Percentiles rank a stretch among this genome's conserved stretches.
Evolutionary conservation across 1,140 invertebrate genomes (phyloP).

Genomic region (Habropoda laboriosa): DNA sequence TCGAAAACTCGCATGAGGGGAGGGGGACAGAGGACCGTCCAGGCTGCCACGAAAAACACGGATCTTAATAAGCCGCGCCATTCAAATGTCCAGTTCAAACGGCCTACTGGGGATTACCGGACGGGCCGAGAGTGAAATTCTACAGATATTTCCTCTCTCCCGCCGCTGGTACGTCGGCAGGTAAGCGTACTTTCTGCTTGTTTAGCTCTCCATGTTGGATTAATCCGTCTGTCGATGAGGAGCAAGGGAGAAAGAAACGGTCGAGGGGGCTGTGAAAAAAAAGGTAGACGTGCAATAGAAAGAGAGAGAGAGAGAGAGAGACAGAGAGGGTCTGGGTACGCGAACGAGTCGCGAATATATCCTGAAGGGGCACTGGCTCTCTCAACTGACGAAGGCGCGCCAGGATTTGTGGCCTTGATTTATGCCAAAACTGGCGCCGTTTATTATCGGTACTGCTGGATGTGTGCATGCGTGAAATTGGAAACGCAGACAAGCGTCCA

Average conservation of each 20-base stretch:
- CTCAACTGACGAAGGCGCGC: slow-evolving; percentile 61
- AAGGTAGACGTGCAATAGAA: slow-evolving; percentile 20
- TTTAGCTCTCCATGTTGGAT: slow-evolving; percentile 67
- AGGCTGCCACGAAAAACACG: slow-evolving; percentile 43
- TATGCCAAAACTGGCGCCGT: slow-evolving; percentile 77
- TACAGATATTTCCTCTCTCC: slow-evolving; percentile 48
- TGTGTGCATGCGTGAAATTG: slow-evolving; percentile 80
- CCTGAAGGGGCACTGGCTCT: slow-evolving; percentile 26
- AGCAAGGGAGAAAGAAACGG: slow-evolving; percentile 40
- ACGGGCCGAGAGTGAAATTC: slow-evolving; percentile 49
- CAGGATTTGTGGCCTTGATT: slow-evolving; percentile 75
- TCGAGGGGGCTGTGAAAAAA: slow-evolving; percentile 23
- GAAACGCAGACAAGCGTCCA: slow-evolving; percentile 79
- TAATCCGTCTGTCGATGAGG: slow-evolving; percentile 62
- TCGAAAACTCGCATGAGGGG: neutral
- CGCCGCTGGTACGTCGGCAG: slow-evolving; percentile 14
- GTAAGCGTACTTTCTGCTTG: slow-evolving; percentile 66
- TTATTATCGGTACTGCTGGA: slow-evolving; percentile 77
- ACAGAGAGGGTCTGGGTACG: neutral
- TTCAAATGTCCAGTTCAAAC: slow-evolving; percentile 53
- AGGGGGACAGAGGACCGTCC: neutral
- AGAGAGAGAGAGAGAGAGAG: neutral
- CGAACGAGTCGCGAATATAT: slow-evolving; percentile 19
- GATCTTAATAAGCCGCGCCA: slow-evolving; percentile 57
- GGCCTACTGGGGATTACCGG: slow-evolving; percentile 40